These are phyloP conservation scores for Conops quadrifasciatus DNA, from an alignment of 2,888 invertebrate species.

Conservation along the genomic window DNA sequence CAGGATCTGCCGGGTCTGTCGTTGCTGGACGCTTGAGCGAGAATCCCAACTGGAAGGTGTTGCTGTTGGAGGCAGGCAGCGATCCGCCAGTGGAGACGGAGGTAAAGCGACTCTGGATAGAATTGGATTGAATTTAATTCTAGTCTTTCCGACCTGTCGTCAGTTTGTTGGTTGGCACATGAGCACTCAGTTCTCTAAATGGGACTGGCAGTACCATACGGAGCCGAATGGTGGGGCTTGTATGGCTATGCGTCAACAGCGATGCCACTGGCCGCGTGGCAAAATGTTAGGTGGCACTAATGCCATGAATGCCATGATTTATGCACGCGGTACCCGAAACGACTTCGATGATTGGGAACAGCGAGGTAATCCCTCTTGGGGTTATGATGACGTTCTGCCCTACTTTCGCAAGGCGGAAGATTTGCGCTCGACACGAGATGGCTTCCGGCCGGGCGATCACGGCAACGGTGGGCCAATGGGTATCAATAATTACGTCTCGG, in stretches of 20 bases:
- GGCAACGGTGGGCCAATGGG: constrained; percentile 71
- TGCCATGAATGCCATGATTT: constrained; percentile 74
- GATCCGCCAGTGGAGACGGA: constrained; percentile 69
- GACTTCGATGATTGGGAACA: constrained; percentile 75
- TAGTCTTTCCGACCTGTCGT: background rate
- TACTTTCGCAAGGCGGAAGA: constrained; percentile 84
- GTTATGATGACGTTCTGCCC: constrained; percentile 78
- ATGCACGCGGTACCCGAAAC: constrained; percentile 72
- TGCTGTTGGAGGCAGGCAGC: constrained; percentile 83
- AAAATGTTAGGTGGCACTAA: constrained; percentile 76
- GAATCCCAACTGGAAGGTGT: constrained; percentile 76
- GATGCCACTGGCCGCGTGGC: constrained; percentile 70
- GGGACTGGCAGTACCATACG: constrained; percentile 64
- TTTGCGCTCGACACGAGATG: constrained; percentile 68
- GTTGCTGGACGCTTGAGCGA: constrained; percentile 76
- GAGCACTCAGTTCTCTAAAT: constrained; percentile 60
- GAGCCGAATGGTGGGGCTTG: constrained; percentile 61
- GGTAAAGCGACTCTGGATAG: constrained; percentile 57
- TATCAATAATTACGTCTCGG: constrained; percentile 72
- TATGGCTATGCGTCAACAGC: constrained; percentile 60
- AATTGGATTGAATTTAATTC: background rate
- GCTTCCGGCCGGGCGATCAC: constrained; percentile 65
- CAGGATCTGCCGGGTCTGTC: constrained; percentile 72
- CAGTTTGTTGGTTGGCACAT: constrained; percentile 63
- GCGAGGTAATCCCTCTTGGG: constrained; percentile 74